phyloP scores from a whole-genome alignment of 2,797 vertebrate species.

The Epinephelus awoara region DNA sequence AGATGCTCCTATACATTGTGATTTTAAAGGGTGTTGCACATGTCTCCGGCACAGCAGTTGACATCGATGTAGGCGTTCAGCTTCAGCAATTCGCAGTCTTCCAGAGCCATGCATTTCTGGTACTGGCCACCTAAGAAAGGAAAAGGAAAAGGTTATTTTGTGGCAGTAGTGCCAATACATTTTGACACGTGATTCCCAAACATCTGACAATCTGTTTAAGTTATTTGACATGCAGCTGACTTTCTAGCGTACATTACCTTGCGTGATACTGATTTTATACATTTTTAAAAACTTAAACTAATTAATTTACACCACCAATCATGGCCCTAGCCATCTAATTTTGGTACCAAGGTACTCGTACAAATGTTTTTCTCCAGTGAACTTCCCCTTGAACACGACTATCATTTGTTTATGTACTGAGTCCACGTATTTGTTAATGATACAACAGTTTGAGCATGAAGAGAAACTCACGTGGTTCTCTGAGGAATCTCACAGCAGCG shows the following conservation, averaged over 20 bases:
- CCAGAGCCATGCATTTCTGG: conserved; percentile 83
- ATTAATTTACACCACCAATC: neutral
- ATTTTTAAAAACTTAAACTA: neutral
- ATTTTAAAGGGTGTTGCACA: conserved; percentile 80
- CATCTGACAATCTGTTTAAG: neutral
- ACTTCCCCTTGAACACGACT: neutral
- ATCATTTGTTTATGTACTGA: neutral
- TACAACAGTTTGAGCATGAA: neutral
- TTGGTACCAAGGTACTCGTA: neutral
- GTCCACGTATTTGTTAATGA: neutral
- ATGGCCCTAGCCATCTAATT: neutral
- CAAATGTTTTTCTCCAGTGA: neutral
- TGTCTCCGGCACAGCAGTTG: conserved; percentile 77
- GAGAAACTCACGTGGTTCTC: conserved; percentile 76
- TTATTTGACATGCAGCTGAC: neutral
- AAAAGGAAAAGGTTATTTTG: neutral
- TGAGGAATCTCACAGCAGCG: conserved; percentile 70
- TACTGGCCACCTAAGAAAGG: conserved; percentile 72
- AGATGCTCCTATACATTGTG: neutral
- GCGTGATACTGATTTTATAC: neutral
- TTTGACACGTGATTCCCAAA: too few species aligned
- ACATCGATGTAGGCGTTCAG: conserved; percentile 76
- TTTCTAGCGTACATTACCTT: too few species aligned
- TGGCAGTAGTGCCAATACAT: too few species aligned
- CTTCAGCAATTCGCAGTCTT: conserved; percentile 77